A percentile compares a stretch with the other conserved stretches of the same genome.
Conservation (phyloP, 2,797 vertebrate species). For the Syngnathus acus region DNA sequence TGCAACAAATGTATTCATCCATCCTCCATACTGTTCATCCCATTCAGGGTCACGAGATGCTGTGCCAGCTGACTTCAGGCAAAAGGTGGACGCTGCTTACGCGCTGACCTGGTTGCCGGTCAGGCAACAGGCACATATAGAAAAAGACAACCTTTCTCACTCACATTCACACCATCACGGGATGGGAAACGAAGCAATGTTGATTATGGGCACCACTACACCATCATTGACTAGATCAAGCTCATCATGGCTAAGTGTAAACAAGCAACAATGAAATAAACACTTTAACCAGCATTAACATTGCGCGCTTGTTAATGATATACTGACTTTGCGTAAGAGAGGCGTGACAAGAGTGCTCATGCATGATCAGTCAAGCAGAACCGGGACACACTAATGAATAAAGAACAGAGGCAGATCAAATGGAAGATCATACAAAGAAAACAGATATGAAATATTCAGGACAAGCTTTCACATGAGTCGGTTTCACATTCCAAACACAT, state of each 20-base stretch:
- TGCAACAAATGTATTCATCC: neutral
- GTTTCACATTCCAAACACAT: neutral
- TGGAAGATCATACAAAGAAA: slow-evolving; percentile 27
- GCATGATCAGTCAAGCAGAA: slow-evolving; percentile 6
- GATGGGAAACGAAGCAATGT: too few species aligned
- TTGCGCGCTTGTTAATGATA: neutral
- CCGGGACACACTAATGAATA: slow-evolving; percentile 34
- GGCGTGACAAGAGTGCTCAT: slow-evolving; percentile 4
- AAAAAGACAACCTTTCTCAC: too few species aligned
- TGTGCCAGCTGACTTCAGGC: too few species aligned
- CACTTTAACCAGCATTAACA: neutral
- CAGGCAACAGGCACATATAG: too few species aligned
- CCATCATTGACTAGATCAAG: neutral
- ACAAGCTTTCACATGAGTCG: slow-evolving; percentile 9
- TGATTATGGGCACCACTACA: too few species aligned
- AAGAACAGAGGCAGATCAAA: slow-evolving; percentile 32
- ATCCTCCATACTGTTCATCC: too few species aligned
- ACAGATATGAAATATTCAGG: slow-evolving; percentile 24
- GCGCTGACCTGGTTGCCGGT: too few species aligned
- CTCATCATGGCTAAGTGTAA: neutral
- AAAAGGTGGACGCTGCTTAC: too few species aligned
- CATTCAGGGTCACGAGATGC: too few species aligned
- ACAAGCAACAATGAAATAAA: neutral
- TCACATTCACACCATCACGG: too few species aligned
- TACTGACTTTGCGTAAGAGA: neutral